Base-by-base conservation (phyloP, 2,797 vertebrate genomes). In the Carapus acus region DNA sequence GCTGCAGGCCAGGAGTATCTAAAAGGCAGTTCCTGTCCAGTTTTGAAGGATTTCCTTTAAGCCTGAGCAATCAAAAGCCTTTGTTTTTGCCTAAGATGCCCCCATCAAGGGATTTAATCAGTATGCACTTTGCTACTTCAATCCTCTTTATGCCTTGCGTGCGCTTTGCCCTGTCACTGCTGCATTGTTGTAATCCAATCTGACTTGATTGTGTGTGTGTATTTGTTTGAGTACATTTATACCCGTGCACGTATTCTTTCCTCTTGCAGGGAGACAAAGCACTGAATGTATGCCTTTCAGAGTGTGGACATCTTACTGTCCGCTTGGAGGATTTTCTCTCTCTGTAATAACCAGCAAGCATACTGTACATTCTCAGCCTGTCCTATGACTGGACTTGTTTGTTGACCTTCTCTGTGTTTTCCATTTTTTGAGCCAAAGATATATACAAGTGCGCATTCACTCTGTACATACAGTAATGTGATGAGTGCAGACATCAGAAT, bases 101-200 rank as follows among this genome's bases (percentile, higher is more conserved):
- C 54, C 77, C 77, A 81, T 82, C 76, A 77, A 74, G 50, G 77
- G 81, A 80, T 85, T 86, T 84, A 73, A 67, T 46, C 43, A 57
- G 43, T 43, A 49, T 62, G 76, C 71, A 67, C 72, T 83, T 59
- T 74, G 36, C 18, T 62, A 49, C 68, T 74, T 76, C 77, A 83
- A 82, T 82, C 77, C 77, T 70, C 81, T 82, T 76, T 76, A 55
- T 54, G 55, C 58, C n/a, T 38, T 22, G 31, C 37, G 37, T 73
- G 70, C 67, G 41, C 73, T 77, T 62, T 76, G 69, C 47, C 77
- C 78, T 54, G 51, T 41, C 53, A 46, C 59, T 58, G 60, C 54
- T 64, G 73, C 73, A 41, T 31, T 54, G 63, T 50, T 58, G 69
- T 83, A 80, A 83, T 82, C 76, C 76, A 63, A 65, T 52, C 57